Conservation (phyloP, 2,888 invertebrate species). For the Brenthis ino region DNA sequence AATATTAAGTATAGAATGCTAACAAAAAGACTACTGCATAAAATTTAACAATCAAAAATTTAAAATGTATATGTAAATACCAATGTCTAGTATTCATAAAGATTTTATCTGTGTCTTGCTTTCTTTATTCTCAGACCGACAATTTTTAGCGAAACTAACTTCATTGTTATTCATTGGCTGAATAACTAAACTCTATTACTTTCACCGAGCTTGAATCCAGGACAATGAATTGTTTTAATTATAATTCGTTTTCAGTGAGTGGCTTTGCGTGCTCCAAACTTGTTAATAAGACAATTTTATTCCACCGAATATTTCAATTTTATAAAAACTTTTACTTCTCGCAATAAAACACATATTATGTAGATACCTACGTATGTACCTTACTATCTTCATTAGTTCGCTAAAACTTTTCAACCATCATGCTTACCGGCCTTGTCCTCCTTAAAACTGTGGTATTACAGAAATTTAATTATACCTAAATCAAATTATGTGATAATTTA, state of each 20-base stretch:
- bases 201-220: conserved; percentile 38
- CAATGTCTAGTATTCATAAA: neutral
- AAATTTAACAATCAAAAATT: neutral
- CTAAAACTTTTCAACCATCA: neutral
- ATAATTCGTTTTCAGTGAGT: conserved; percentile 36
- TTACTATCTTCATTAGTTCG: neutral
- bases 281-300: conserved; percentile 35
- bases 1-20: too few species aligned
- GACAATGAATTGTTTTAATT: conserved; percentile 35
- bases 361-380: neutral
- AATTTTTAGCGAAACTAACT: conserved; percentile 16
- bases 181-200: conserved; percentile 31
- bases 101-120: conserved; percentile 10
- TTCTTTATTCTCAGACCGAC: conserved; percentile 7
- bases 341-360: neutral
- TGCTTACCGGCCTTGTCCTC: neutral
- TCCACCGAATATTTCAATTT: conserved; percentile 4
- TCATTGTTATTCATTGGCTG: conserved; percentile 23
- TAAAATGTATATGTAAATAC: neutral
- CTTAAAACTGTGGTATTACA: too few species aligned
- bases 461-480: neutral
- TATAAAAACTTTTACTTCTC: conserved; percentile 13
- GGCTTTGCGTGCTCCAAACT: conserved; percentile 34
- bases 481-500: conserved; percentile 1
- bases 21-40: neutral